Conservation (phyloP, 2,113 vertebrate genomes). For the Limnothrissa miodon region DNA sequence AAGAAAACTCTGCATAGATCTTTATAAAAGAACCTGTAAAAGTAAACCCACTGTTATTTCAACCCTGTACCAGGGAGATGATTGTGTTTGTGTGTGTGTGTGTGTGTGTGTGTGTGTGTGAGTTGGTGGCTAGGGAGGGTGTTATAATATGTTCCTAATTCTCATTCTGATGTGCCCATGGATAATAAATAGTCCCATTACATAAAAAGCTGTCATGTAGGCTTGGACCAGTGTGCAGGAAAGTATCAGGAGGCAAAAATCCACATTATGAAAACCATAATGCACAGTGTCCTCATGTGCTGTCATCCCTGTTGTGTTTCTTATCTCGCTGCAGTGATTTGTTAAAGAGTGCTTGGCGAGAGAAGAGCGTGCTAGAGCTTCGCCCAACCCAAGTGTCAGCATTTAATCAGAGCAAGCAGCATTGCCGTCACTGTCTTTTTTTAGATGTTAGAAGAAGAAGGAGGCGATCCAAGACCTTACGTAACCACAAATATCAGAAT, state of each 20-base stretch:
- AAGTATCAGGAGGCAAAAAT: conserved; percentile 12
- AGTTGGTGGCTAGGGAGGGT: not conserved
- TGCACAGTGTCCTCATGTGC: not conserved
- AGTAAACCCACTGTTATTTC: not conserved
- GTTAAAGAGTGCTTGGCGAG: not conserved
- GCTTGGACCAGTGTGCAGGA: conserved; percentile 22
- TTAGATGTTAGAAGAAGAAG: not conserved
- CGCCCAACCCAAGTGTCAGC: not conserved
- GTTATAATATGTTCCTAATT: not conserved
- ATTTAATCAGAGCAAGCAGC: not conserved
- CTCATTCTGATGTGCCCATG: not conserved
- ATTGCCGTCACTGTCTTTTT: not conserved
- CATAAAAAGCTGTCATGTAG: conserved; percentile 23
- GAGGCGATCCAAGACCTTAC: conserved; percentile 8
- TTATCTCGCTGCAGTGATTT: not conserved
- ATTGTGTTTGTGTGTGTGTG: not conserved
- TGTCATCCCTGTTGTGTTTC: not conserved
- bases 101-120: too few relatives aligned
- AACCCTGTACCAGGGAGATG: not conserved
- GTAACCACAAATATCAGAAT: conserved; percentile 23
- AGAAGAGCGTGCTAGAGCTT: not conserved
- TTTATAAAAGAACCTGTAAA: not conserved
- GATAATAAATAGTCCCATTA: not conserved
- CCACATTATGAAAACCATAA: not conserved
- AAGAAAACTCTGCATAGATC: not conserved